Percentiles rank a stretch among this genome's conserved stretches.
Conservation (phyloP, 1,140 invertebrate genomes). For the Lordiphosa mommai region DNA sequence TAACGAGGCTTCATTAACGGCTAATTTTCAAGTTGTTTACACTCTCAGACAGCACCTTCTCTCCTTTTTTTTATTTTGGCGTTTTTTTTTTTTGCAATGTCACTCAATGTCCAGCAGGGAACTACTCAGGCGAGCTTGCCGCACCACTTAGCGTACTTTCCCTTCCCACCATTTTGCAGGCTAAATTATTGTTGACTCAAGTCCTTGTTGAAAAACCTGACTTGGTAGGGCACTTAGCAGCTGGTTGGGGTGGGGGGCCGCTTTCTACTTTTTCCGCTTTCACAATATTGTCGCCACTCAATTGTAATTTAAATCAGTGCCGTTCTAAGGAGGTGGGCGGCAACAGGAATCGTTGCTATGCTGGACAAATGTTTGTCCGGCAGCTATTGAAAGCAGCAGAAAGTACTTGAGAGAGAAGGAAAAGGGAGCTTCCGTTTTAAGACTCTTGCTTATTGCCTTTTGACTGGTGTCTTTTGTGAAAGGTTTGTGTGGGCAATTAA, state of each 20-base stretch:
- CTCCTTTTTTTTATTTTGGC: conserved; percentile 7
- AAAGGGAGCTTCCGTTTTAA: conserved; percentile 5
- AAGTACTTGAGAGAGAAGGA: not conserved
- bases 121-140: conserved; percentile 23
- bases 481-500: conserved; percentile 39
- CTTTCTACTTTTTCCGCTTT: conserved; percentile 20
- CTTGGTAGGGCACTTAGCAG: conserved; percentile 56
- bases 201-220: conserved; percentile 41
- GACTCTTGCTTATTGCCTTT: conserved; percentile 5
- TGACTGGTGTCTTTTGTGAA: conserved; percentile 14
- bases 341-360: conserved; percentile 32
- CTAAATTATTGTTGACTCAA: conserved; percentile 75
- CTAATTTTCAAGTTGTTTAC: conserved; percentile 75
- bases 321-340: conserved; percentile 17
- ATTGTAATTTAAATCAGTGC: conserved; percentile 74
- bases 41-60: conserved; percentile 43
- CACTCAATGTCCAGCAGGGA: conserved; percentile 49
- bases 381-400: conserved; percentile 5
- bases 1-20: conserved; percentile 72
- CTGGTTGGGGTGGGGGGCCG: conserved; percentile 6
- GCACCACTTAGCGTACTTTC: conserved; percentile 10
- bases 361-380: conserved; percentile 49
- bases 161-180: not conserved
- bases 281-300: conserved; percentile 72
- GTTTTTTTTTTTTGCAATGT: conserved; percentile 23